Percentiles rank a stretch among this genome's conserved stretches.
Conservation (phyloP, 2,888 invertebrate species). For the Eulithis testata region DNA sequence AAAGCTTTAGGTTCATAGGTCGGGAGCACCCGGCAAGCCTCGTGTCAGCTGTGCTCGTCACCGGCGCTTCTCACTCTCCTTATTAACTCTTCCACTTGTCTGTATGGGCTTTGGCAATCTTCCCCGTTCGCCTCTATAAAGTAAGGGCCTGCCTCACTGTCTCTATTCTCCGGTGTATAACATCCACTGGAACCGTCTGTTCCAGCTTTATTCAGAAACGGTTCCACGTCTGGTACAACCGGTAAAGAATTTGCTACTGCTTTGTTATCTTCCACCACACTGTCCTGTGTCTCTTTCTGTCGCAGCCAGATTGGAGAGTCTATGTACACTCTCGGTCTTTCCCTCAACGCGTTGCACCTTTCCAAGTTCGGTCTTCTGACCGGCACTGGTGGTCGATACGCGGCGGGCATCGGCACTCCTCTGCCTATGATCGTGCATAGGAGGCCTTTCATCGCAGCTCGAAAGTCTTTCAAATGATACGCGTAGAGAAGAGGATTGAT, state of each 20-base stretch:
- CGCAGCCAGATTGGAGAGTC: constrained; percentile 86
- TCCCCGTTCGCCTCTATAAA: constrained; percentile 69
- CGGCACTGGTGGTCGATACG: constrained; percentile 76
- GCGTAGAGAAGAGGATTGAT: constrained; percentile 97
- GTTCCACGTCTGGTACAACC: constrained; percentile 66
- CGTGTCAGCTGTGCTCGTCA: constrained; percentile 79
- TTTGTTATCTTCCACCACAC: constrained; percentile 56
- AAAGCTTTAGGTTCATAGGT: constrained; percentile 55
- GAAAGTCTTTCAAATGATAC: constrained; percentile 95
- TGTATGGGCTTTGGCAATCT: constrained; percentile 74
- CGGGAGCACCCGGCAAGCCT: constrained; percentile 73
- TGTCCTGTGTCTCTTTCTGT: constrained; percentile 71
- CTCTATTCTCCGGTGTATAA: constrained; percentile 71
- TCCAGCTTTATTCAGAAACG: constrained; percentile 63
- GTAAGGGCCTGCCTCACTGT: constrained; percentile 69
- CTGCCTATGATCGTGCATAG: constrained; percentile 85
- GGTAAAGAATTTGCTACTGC: constrained; percentile 49
- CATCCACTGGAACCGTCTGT: constrained; percentile 69
- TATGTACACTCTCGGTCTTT: constrained; percentile 83
- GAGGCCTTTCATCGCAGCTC: constrained; percentile 90
- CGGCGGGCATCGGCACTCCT: constrained; percentile 77
- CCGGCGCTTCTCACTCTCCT: constrained; percentile 73
- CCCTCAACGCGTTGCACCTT: constrained; percentile 79
- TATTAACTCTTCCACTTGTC: constrained; percentile 73
- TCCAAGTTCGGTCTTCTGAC: constrained; percentile 81